phyloP scores from a whole-genome alignment of 2,797 vertebrate genomes.

The Schizopygopsis pylzovi region DNA sequence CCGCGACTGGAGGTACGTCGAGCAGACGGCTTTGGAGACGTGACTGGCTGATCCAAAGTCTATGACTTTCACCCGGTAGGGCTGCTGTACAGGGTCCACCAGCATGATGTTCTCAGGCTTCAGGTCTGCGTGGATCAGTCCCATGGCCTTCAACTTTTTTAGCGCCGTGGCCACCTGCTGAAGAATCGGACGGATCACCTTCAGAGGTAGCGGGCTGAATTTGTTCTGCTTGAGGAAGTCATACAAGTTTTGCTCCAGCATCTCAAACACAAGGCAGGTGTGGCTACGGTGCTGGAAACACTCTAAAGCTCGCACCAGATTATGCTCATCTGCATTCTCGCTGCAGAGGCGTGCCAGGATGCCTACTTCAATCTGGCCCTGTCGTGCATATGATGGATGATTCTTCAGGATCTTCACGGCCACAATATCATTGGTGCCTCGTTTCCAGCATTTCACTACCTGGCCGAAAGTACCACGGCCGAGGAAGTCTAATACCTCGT shows the following conservation, averaged over 20 bases:
- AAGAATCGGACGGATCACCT: conserved; percentile 96
- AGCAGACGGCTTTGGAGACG: conserved; percentile 98
- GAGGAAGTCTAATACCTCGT: conserved; percentile 98
- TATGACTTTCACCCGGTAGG: conserved; percentile 98
- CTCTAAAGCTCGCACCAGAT: conserved; percentile 96
- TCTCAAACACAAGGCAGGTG: conserved; percentile 98
- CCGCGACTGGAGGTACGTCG: conserved; percentile 97
- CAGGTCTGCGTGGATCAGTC: conserved; percentile 96
- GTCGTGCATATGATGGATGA: conserved; percentile 96
- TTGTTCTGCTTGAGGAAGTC: conserved; percentile 99
- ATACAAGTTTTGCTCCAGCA: conserved; percentile 99
- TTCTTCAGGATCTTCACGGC: conserved; percentile 99
- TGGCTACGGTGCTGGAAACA: conserved; percentile 99
- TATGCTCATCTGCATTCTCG: conserved; percentile 97
- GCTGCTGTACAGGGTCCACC: conserved; percentile 94
- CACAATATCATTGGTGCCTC: conserved; percentile 95
- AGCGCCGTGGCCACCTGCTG: conserved; percentile 98
- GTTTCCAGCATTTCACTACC: conserved; percentile 99
- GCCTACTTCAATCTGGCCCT: conserved; percentile 98
- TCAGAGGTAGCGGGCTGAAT: conserved; percentile 96
- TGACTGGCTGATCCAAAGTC: conserved; percentile 99
- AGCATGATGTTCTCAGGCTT: conserved; percentile 99
- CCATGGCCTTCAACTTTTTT: conserved; percentile 97
- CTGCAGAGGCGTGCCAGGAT: conserved; percentile 95
- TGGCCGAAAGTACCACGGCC: conserved; percentile 98